A percentile compares a stretch with the other conserved stretches of the same genome.
These are phyloP conservation scores for Thecophora atra DNA, from an alignment of 2,888 invertebrate genomes.

Conservation along the genomic window DNA sequence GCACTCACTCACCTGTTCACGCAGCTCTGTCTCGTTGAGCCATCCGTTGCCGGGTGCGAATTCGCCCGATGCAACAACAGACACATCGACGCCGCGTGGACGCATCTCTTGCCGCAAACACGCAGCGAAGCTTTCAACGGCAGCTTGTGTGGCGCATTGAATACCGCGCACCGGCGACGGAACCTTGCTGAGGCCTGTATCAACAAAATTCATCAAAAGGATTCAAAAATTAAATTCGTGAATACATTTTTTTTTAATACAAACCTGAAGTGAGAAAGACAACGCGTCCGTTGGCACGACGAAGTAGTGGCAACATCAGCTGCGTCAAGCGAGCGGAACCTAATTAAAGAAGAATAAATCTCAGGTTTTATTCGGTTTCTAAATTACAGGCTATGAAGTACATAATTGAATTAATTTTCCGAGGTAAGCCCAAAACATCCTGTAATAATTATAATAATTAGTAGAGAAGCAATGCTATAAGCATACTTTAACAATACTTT, in stretches of 20 bases:
- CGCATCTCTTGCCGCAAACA: slow-evolving; percentile 83
- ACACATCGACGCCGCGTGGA: slow-evolving; percentile 82
- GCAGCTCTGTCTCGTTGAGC: slow-evolving; percentile 75
- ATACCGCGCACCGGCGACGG: slow-evolving; percentile 83
- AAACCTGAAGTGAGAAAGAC: slow-evolving; percentile 80
- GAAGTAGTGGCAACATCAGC: slow-evolving; percentile 83
- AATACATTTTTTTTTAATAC: slow-evolving; percentile 19
- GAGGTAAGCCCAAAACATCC: too few relatives aligned
- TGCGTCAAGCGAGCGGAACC: slow-evolving; percentile 77
- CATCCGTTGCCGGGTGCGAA: slow-evolving; percentile 83
- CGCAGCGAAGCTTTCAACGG: slow-evolving; percentile 81
- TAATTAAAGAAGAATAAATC: slow-evolving; percentile 49
- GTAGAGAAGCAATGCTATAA: too few relatives aligned
- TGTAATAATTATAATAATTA: too few relatives aligned
- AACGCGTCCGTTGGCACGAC: slow-evolving; percentile 81
- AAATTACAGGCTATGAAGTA: too few relatives aligned
- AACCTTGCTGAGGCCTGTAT: slow-evolving; percentile 74
- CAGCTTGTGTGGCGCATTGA: slow-evolving; percentile 81
- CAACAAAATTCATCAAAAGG: neutral
- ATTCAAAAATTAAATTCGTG: neutral
- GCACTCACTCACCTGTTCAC: slow-evolving; percentile 70
- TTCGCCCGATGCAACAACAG: slow-evolving; percentile 86
- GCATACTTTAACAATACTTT: too few relatives aligned
- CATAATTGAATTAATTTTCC: too few relatives aligned
- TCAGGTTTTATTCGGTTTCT: too few relatives aligned